Percentiles rank a stretch among this genome's conserved stretches.
phyloP scores from a whole-genome alignment of 2,888 invertebrate genomes.

The Choreutis nemorana region DNA sequence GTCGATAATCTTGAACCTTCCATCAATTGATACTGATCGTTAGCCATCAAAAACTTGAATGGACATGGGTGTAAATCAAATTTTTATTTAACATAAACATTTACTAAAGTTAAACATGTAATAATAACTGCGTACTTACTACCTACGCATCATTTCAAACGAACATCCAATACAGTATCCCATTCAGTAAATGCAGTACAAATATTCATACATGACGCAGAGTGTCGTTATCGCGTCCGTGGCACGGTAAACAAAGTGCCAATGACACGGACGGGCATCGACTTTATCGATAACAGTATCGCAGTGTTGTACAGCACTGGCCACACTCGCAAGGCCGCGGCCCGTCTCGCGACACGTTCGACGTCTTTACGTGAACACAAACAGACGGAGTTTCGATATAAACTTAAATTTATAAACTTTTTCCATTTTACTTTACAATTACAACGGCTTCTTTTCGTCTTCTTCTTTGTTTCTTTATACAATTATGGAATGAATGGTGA shows the following conservation, averaged over 20 bases:
- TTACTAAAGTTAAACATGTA: too few species aligned
- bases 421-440: slow-evolving; percentile 6
- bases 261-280: slow-evolving; percentile 53
- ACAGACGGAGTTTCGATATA: slow-evolving; percentile 25
- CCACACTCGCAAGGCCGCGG: slow-evolving; percentile 45
- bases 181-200: slow-evolving; percentile 23
- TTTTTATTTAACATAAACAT: too few species aligned
- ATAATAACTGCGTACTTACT: too few species aligned
- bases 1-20: slow-evolving; percentile 32
- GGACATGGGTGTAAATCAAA: too few species aligned
- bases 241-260: slow-evolving; percentile 50
- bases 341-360: slow-evolving; percentile 22
- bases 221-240: slow-evolving; percentile 36
- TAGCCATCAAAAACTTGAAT: too few species aligned
- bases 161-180: slow-evolving; percentile 12
- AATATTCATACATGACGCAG: slow-evolving; percentile 27
- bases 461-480: slow-evolving; percentile 7
- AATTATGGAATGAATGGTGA: slow-evolving; percentile 3
- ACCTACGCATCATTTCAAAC: too few species aligned
- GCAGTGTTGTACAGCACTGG: slow-evolving; percentile 42
- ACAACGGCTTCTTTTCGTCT: slow-evolving; percentile 8
- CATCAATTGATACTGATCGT: too few species aligned
- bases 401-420: slow-evolving; percentile 9
- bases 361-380: slow-evolving; percentile 17
- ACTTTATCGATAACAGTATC: slow-evolving; percentile 46